Conservation (phyloP, 2,113 vertebrate species). For the Mesoclemmys tuberculata region DNA sequence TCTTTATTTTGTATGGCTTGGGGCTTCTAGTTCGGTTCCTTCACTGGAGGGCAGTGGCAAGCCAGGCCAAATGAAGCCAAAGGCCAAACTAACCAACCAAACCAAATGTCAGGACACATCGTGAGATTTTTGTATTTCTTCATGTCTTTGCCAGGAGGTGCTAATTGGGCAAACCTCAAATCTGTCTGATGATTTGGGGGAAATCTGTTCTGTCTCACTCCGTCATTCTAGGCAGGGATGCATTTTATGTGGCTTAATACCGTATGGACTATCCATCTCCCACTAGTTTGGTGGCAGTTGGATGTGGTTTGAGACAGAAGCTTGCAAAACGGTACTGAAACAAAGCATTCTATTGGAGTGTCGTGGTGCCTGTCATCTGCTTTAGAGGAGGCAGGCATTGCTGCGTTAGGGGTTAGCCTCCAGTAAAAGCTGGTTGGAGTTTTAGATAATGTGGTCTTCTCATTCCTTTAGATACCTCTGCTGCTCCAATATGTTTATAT, state of each 20-base stretch:
- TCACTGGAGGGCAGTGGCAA: neutral
- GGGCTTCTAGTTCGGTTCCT: neutral
- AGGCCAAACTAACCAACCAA: neutral
- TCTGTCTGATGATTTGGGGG: neutral
- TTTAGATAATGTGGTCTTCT: neutral
- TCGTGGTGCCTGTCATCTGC: neutral
- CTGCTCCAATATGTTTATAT: fast-evolving
- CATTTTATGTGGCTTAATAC: neutral
- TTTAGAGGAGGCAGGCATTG: neutral
- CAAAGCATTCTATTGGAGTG: neutral
- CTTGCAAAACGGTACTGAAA: neutral
- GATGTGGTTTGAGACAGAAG: neutral
- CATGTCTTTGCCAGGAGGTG: neutral
- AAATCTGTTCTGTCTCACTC: neutral
- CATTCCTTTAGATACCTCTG: neutral
- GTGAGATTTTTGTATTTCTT: neutral
- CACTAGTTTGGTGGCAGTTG: neutral
- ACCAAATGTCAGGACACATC: neutral
- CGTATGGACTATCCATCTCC: neutral
- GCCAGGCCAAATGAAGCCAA: neutral
- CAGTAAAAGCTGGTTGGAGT: neutral
- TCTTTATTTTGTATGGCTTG: neutral
- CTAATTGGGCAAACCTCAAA: neutral
- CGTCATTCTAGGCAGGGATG: neutral
- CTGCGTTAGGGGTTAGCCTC: neutral